Base-by-base conservation (phyloP, 2,888 invertebrate species). In the Drosophila aldrichi region DNA sequence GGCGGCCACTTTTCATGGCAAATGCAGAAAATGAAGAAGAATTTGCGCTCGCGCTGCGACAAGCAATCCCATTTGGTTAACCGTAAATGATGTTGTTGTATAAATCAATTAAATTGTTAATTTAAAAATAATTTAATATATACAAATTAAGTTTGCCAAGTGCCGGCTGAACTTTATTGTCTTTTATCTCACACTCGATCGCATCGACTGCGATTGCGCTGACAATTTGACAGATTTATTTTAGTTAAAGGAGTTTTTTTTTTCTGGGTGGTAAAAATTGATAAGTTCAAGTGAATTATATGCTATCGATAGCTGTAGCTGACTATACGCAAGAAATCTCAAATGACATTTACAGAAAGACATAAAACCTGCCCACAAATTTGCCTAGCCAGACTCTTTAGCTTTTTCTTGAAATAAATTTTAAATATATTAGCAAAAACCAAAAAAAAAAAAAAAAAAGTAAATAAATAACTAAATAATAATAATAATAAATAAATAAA, bases 21-120 rank as follows among this genome's bases (percentile, higher is more conserved):
- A 51, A 77, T 71, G 61, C 44, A 14, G 43, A 41, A 20, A 70
- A 64, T 58, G 67, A 20, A 22, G 38, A 16, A 38, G 16, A 6
- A 51, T 29, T 48, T n/a, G 16, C 29, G n/a, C n/a, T 34, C 49
- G 44, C 40, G 16, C 56, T 55, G 62, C 52, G 57, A 61, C 52
- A 41, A n/a, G 9, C 58, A 64, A 62, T 56, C 62, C 56, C 65
- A 43, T 43, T 66, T 59, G 79, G 77, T 58, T 40, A 64, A 63
- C 69, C 79, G 60, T 62, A 79, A 83, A 77, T 75, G 70, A 77
- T 64, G 71, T 75, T 87, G 79, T 75, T 75, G 68, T 57, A 82
- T 88, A 85, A 84, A 85, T 85, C 79, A 88, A 85, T 88, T 85
- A 81, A 88, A 75, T 69, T 81, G 74, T 61, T 77, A 72, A 88